Evolutionary conservation across 64 coral and sea anemone species (phyloP).

Genomic region (Pachyseris speciosa): DNA sequence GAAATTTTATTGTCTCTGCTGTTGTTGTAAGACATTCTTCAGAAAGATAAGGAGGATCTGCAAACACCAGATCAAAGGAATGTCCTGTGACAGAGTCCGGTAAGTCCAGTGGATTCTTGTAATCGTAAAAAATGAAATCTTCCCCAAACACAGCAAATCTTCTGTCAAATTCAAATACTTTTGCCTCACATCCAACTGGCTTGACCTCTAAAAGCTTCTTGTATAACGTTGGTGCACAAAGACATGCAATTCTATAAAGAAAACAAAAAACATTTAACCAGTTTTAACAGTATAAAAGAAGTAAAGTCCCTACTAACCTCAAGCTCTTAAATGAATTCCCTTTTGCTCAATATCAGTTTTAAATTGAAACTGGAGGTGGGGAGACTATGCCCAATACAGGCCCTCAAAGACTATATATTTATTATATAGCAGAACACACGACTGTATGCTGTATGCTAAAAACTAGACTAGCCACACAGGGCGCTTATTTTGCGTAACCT

Average conservation of each 20-base stretch:
- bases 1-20: slow-evolving; percentile 72
- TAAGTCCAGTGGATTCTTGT: slow-evolving; percentile 74
- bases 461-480: too few species aligned
- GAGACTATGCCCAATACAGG: too few species aligned
- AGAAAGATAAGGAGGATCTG: slow-evolving; percentile 79
- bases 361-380: too few species aligned
- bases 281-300: too few species aligned
- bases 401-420: too few species aligned
- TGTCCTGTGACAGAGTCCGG: slow-evolving; percentile 22
- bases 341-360: too few species aligned
- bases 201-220: slow-evolving; percentile 69
- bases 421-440: too few species aligned
- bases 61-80: slow-evolving; percentile 88
- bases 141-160: slow-evolving; percentile 84
- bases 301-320: too few species aligned
- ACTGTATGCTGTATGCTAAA: too few species aligned
- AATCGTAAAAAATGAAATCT: slow-evolving; percentile 74
- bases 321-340: too few species aligned
- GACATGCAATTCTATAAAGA: slow-evolving; percentile 71
- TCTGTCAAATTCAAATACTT: slow-evolving; percentile 85
- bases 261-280: not conserved
- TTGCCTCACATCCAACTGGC: slow-evolving; percentile 44
- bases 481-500: too few species aligned
- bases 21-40: slow-evolving; percentile 83
- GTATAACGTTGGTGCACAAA: slow-evolving; percentile 82